A percentile compares a stretch with the other conserved stretches of the same genome.
These are phyloP conservation scores for Aspiorhynchus laticeps DNA, from an alignment of 2,113 vertebrate genomes.

Conservation along the genomic window DNA sequence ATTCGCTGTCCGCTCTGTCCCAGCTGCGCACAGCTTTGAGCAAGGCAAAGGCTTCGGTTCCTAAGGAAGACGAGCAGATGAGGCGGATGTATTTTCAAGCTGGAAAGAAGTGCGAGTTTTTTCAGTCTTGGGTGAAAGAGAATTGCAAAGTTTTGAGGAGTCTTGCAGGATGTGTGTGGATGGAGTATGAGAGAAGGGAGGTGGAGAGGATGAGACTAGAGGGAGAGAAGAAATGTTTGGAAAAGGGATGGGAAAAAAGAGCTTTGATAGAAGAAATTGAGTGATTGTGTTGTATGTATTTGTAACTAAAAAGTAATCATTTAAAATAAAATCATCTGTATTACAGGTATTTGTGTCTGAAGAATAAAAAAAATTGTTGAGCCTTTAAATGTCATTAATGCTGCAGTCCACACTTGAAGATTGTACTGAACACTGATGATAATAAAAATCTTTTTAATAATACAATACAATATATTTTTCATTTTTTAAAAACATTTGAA, in stretches of 20 bases:
- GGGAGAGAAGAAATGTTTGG: constrained; percentile 70
- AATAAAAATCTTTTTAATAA: constrained; percentile 9
- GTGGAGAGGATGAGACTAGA: constrained; percentile 66
- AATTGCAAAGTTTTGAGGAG: constrained; percentile 59
- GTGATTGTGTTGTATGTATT: constrained; percentile 2
- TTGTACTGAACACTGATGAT: neutral
- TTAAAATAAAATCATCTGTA: constrained; percentile 6
- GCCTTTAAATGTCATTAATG: neutral
- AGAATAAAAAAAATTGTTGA: neutral
- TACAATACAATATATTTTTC: constrained; percentile 1
- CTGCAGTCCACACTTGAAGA: neutral
- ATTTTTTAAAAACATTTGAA: neutral
- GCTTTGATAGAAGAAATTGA: constrained; percentile 80
- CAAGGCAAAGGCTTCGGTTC: constrained; percentile 60
- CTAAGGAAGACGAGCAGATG: constrained; percentile 60
- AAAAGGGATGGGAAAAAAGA: constrained; percentile 74
- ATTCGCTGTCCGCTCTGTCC: constrained; percentile 79
- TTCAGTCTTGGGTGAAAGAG: constrained; percentile 83
- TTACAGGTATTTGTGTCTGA: neutral
- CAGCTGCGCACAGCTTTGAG: constrained; percentile 73
- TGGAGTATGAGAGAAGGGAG: constrained; percentile 68
- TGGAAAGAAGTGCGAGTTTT: constrained; percentile 84
- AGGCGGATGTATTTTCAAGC: constrained; percentile 74
- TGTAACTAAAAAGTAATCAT: constrained; percentile 16
- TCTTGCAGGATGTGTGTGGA: constrained; percentile 74